These are phyloP conservation scores for Corydoras maculifer DNA, from an alignment of 2,113 vertebrate species.

Conservation along the genomic window DNA sequence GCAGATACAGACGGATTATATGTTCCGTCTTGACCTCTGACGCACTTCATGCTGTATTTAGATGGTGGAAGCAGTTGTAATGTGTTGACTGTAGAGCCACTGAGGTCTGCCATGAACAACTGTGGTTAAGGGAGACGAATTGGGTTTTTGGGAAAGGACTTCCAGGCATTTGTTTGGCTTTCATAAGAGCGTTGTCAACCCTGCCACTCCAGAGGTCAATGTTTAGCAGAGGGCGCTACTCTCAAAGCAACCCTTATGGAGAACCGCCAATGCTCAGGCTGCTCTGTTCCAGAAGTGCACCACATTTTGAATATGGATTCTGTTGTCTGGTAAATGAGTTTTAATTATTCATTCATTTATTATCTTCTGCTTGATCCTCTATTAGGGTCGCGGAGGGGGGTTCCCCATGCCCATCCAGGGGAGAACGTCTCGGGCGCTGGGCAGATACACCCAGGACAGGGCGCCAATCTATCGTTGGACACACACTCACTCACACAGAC, in stretches of 20 bases:
- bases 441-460: too few species aligned
- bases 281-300: too few species aligned
- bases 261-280: background rate
- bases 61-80: constrained; percentile 23
- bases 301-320: too few species aligned
- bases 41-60: constrained; percentile 30
- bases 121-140: constrained; percentile 35
- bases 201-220: constrained; percentile 28
- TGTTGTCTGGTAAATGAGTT: too few species aligned
- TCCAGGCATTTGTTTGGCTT: constrained; percentile 39
- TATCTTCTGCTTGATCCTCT: too few species aligned
- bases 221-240: constrained; percentile 17
- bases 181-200: constrained; percentile 29
- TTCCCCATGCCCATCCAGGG: too few species aligned
- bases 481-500: too few species aligned
- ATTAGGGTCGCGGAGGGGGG: too few species aligned
- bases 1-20: constrained; percentile 22
- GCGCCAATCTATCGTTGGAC: too few species aligned
- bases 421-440: too few species aligned
- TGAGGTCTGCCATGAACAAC: constrained; percentile 40
- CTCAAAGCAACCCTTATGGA: constrained; percentile 16
- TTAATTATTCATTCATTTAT: too few species aligned
- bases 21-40: constrained; percentile 25
- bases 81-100: constrained; percentile 17
- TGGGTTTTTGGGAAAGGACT: constrained; percentile 24